Evolutionary conservation across 2,113 vertebrate genomes (phyloP).

Genomic region (Noctilio leporinus): DNA sequence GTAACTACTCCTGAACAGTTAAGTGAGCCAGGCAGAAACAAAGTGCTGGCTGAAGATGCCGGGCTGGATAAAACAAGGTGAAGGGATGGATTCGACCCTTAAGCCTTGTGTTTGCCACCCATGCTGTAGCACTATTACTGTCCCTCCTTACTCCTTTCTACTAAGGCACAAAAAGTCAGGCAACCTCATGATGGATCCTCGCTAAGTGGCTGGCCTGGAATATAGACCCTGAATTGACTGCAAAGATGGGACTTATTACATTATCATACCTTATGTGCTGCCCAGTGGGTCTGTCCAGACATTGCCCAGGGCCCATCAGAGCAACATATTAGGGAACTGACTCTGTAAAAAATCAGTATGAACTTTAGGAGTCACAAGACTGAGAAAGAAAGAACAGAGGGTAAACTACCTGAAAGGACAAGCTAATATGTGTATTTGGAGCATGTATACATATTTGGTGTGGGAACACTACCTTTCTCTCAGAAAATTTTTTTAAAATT

Average conservation of each 20-base stretch:
- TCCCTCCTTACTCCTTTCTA: background rate
- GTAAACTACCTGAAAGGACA: background rate
- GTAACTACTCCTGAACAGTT: too few species aligned
- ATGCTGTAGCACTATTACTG: background rate
- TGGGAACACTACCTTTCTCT: background rate
- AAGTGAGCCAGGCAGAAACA: too few species aligned
- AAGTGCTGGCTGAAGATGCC: too few species aligned
- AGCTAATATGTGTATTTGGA: background rate
- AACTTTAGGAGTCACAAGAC: background rate
- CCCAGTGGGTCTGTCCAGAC: background rate
- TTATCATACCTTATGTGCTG: rapidly evolving
- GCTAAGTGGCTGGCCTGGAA: background rate
- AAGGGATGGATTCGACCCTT: too few species aligned
- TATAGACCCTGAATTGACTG: background rate
- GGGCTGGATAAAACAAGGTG: too few species aligned
- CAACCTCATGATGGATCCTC: background rate
- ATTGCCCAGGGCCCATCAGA: background rate
- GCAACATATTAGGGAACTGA: background rate
- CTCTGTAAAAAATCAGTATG: background rate
- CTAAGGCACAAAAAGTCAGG: background rate
- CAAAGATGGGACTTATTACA: background rate
- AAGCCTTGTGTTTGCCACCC: too few species aligned
- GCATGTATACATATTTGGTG: background rate
- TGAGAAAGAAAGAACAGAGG: background rate
- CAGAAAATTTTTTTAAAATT: too few species aligned